phyloP scores from a whole-genome alignment of 2,888 invertebrate species.

The Phytoseiulus persimilis region DNA sequence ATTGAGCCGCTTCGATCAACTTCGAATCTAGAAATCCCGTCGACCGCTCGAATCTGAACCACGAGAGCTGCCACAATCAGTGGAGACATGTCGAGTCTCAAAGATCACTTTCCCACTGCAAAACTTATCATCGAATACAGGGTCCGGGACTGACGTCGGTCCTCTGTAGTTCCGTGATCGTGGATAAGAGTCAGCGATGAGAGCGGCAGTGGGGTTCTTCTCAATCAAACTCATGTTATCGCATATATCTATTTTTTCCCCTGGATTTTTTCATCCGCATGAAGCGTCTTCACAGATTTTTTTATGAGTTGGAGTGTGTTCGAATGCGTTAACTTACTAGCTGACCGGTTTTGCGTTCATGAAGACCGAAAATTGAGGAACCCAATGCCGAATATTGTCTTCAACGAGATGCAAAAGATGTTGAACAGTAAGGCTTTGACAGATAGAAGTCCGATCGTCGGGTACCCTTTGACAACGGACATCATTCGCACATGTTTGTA shows the following conservation, averaged over 20 bases:
- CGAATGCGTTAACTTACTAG: background rate
- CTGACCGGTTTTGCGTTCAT: background rate
- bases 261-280: background rate
- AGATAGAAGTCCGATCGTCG: background rate
- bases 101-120: no score
- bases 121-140: no score
- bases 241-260: background rate
- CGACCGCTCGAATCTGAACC: no score
- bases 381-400: background rate
- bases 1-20: no score
- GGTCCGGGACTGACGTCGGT: no score
- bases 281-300: background rate
- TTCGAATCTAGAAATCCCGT: no score
- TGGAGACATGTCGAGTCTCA: no score
- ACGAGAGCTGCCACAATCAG: no score
- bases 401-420: background rate
- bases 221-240: background rate
- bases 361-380: background rate
- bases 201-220: background rate
- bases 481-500: background rate
- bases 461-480: background rate
- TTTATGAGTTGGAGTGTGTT: background rate
- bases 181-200: background rate
- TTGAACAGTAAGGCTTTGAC: background rate
- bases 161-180: no score